phyloP scores from a whole-genome alignment of 2,888 invertebrate genomes.

The Cataglyphis livida region DNA sequence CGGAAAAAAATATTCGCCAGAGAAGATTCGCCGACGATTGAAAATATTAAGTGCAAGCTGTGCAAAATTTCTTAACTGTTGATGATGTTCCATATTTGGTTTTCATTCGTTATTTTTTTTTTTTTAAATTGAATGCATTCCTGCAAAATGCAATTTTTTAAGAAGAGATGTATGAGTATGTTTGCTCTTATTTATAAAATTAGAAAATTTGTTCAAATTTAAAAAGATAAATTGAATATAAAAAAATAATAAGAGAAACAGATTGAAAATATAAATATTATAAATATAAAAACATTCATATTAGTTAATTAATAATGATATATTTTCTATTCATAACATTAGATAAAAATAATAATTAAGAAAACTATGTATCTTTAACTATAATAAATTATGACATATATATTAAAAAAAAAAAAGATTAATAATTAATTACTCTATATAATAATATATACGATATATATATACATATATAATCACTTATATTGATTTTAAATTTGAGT shows the following conservation, averaged over 20 bases:
- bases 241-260: background rate
- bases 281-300: background rate
- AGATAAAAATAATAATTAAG: background rate
- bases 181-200: background rate
- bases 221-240: background rate
- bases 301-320: background rate
- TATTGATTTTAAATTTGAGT: background rate
- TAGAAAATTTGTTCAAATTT: background rate
- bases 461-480: background rate
- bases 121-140: background rate
- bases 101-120: background rate
- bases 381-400: background rate
- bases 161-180: background rate
- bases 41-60: background rate
- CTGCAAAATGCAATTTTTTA: background rate
- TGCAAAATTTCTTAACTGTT: constrained; percentile 15
- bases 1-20: constrained; percentile 9
- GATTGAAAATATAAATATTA: background rate
- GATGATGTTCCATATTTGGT: background rate
- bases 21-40: background rate
- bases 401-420: background rate
- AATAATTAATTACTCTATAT: background rate
- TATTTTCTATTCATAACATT: background rate
- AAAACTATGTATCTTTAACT: background rate
- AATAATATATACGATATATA: background rate